These are phyloP conservation scores for Pterois miles DNA, from an alignment of 2,797 vertebrate species.

Conservation along the genomic window DNA sequence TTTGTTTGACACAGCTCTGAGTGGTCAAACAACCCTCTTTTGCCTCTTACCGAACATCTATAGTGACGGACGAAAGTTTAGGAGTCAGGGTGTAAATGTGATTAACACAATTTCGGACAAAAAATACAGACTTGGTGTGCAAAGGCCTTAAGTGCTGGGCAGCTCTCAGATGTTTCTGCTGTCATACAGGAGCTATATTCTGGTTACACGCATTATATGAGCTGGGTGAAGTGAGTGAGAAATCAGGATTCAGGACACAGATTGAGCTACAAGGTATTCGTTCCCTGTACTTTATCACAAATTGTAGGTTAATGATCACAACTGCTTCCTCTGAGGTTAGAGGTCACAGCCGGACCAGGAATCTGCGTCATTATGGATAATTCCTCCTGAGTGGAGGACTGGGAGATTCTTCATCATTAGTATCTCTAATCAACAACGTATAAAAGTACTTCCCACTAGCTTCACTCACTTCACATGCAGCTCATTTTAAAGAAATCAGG, in stretches of 20 bases:
- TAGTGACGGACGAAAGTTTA: too few relatives aligned
- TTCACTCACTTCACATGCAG: background rate
- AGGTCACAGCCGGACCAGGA: constrained; percentile 21
- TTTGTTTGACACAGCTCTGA: too few relatives aligned
- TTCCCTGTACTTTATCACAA: background rate
- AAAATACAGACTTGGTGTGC: too few relatives aligned
- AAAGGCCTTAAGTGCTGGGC: too few relatives aligned
- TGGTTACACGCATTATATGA: background rate
- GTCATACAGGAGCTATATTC: background rate
- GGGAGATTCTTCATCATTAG: background rate
- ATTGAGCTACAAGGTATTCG: background rate
- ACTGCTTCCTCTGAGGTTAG: constrained; percentile 12
- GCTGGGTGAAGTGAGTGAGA: background rate
- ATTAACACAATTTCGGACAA: too few relatives aligned
- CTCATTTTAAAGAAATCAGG: background rate
- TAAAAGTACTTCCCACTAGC: background rate
- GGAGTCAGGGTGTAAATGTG: too few relatives aligned
- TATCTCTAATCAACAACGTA: background rate
- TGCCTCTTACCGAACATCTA: too few relatives aligned
- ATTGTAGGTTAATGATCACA: constrained; percentile 10
- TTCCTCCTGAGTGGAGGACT: constrained; percentile 4
- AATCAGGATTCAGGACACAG: constrained; percentile 21
- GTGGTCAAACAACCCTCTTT: too few relatives aligned
- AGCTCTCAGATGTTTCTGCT: background rate
- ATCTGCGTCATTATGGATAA: constrained; percentile 30